These are phyloP conservation scores for Nothoprocta pentlandii DNA, from an alignment of 2,113 vertebrate species.

Conservation along the genomic window DNA sequence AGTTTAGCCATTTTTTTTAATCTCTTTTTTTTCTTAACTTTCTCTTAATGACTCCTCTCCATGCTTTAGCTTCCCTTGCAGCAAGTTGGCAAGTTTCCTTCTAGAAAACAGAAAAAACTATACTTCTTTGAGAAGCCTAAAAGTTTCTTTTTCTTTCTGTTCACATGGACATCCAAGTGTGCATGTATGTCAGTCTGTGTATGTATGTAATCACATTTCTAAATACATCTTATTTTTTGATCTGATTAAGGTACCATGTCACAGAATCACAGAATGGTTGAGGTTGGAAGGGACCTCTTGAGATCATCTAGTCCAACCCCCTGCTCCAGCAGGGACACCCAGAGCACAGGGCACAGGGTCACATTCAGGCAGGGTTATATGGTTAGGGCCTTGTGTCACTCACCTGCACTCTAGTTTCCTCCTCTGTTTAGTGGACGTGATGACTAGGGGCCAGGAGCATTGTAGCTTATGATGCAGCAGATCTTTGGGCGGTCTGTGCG, in stretches of 20 bases:
- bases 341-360: too few relatives aligned
- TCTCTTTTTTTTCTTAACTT: slow-evolving; percentile 20
- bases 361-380: too few relatives aligned
- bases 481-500: not conserved
- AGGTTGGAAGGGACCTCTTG: too few relatives aligned
- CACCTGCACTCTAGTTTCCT: not conserved
- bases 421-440: not conserved
- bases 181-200: accelerated
- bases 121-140: not conserved
- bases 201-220: not conserved
- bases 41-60: not conserved
- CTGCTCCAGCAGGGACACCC: too few relatives aligned
- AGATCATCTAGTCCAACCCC: too few relatives aligned
- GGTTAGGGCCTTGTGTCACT: not conserved
- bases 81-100: not conserved
- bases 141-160: not conserved
- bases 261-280: too few relatives aligned
- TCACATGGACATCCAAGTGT: accelerated
- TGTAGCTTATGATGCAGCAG: not conserved
- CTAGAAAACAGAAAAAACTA: not conserved
- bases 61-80: not conserved
- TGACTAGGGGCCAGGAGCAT: not conserved
- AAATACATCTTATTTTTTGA: not conserved
- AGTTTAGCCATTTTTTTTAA: slow-evolving; percentile 30
- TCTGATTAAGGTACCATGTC: not conserved